Evolutionary conservation across 2,113 vertebrate genomes (phyloP).

Genomic region (Psophia crepitans): DNA sequence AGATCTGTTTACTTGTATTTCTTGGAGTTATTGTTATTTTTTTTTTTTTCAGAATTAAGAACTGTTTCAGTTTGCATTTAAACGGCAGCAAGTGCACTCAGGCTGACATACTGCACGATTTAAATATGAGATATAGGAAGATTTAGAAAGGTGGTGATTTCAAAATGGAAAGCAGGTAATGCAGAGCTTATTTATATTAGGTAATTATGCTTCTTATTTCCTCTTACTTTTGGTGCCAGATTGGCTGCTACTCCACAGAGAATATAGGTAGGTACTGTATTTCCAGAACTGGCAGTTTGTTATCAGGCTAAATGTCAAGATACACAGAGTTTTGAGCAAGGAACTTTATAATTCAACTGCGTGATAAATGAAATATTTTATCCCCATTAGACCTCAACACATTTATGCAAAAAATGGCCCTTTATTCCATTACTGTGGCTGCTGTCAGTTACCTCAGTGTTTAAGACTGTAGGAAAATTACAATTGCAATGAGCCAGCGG

Average conservation of each 20-base stretch:
- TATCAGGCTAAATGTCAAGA: constrained; percentile 24
- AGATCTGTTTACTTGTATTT: not conserved
- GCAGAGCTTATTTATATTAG: constrained; percentile 55
- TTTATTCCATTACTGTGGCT: not conserved
- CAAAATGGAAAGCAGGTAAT: constrained; percentile 53
- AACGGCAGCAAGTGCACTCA: not conserved
- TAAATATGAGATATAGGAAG: not conserved
- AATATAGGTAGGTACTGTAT: constrained; percentile 27
- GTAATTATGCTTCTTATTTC: constrained; percentile 63
- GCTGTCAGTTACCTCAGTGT: not conserved
- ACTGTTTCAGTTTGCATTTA: not conserved
- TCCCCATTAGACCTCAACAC: not conserved
- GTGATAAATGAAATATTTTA: not conserved
- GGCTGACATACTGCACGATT: not conserved
- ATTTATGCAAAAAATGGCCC: not conserved
- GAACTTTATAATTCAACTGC: not conserved
- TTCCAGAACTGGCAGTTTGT: constrained; percentile 51
- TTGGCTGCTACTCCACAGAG: constrained; percentile 44
- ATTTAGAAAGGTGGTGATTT: constrained; percentile 54
- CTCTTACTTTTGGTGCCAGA: constrained; percentile 38
- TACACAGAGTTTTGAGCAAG: not conserved
- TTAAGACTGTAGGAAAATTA: not conserved
- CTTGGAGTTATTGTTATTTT: not conserved
- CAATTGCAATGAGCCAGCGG: not conserved
- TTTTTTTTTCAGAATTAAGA: not conserved